A percentile compares a stretch with the other conserved stretches of the same genome.
Evolutionary conservation across 1,140 invertebrate genomes (phyloP).

Genomic region (Cryptotermes secundus): DNA sequence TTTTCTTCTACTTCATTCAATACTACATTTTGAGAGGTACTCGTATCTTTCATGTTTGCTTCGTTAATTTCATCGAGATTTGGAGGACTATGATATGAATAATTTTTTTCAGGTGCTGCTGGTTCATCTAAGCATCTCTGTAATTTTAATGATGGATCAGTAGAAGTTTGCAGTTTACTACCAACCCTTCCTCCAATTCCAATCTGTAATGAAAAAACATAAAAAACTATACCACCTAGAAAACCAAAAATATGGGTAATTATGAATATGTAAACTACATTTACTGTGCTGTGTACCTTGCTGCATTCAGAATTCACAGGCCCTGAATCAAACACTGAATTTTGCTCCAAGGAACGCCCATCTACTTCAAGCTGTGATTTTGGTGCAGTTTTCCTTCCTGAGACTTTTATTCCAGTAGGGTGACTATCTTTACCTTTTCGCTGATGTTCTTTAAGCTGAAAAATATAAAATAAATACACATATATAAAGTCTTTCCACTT

Average conservation of each 20-base stretch:
- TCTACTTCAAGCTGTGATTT: not conserved
- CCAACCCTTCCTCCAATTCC: not conserved
- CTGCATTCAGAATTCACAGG: not conserved
- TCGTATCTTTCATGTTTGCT: not conserved
- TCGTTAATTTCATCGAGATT: not conserved
- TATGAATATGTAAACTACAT: not conserved
- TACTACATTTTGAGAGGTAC: not conserved
- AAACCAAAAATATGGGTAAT: no score
- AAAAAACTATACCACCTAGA: no score
- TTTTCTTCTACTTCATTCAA: not conserved
- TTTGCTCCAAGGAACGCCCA: not conserved
- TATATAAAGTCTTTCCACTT: not conserved
- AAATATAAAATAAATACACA: not conserved
- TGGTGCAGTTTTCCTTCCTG: not conserved
- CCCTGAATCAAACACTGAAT: conserved; percentile 30
- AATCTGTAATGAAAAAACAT: no score
- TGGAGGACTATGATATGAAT: not conserved
- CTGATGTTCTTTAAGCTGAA: conserved; percentile 29
- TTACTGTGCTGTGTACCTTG: not conserved
- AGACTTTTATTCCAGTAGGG: not conserved
- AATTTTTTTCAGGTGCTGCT: not conserved
- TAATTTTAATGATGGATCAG: not conserved
- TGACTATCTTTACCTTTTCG: conserved; percentile 24
- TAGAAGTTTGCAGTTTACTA: not conserved
- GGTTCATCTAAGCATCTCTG: not conserved